Evolutionary conservation across 2,113 vertebrate species (phyloP).

Genomic region (Spermophilus dauricus): DNA sequence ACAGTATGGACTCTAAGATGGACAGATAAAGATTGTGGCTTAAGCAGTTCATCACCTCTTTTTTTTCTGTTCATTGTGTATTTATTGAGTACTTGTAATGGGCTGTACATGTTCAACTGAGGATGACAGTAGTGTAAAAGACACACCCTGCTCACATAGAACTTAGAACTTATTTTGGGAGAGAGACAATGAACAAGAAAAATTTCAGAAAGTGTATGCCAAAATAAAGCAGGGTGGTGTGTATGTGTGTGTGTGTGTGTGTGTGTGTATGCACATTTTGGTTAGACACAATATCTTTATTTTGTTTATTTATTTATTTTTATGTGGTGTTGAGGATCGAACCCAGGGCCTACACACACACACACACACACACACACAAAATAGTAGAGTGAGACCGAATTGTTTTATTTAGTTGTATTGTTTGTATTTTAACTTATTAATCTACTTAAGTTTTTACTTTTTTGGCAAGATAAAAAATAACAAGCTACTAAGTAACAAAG

Average conservation of each 20-base stretch:
- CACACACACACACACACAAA: background rate
- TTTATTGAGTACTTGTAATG: background rate
- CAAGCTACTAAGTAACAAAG: no score
- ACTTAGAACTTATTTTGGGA: background rate
- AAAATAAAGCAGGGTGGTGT: background rate
- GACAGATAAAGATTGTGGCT: background rate
- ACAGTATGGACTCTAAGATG: background rate
- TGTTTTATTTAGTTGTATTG: background rate
- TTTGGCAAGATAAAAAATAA: no score
- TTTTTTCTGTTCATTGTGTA: background rate
- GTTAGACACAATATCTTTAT: no score
- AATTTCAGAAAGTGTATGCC: background rate
- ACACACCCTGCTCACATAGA: background rate
- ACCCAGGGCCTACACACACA: no score
- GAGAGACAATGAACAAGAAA: no score
- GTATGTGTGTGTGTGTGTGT: no score
- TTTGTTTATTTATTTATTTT: no score
- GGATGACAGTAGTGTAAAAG: background rate
- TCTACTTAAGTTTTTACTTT: background rate
- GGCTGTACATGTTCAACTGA: no score
- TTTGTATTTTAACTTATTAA: background rate
- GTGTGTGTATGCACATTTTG: no score
- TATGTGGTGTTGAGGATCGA: no score
- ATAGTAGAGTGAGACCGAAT: background rate
- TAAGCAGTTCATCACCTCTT: background rate